Evolutionary conservation across 2,113 vertebrate genomes (phyloP), one percentile per base, ranked within the genome.

Genomic region (Oryzias melastigma): DNA sequence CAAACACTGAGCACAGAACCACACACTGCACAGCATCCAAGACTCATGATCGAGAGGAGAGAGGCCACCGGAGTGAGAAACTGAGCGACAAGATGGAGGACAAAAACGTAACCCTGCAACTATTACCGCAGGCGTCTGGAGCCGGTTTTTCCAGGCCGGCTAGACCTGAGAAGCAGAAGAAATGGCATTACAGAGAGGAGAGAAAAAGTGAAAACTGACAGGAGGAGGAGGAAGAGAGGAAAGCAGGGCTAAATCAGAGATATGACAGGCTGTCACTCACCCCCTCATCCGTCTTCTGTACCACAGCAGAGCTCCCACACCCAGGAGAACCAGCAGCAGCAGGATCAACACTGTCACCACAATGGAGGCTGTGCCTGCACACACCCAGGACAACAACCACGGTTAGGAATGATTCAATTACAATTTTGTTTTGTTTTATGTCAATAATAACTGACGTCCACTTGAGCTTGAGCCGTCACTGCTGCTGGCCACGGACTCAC

Each of bases 241-340:
- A 5, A 22, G 44, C 17, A 46, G 52, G 55, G 16, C 44, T 7
- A 22, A 13, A 16, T 15, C 14, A 44, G 76, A 59, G 64, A 71
- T 16, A 2, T 12, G 7, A 12, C 4, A 0, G 8, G 1, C 7
- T 41, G 35, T 52, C 7, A 74, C 95, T 94, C 82, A 98, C 96
- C 96, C 96, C 85, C 93, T 93, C 85, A 95, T 94, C 52, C 95
- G 87, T 61, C 85, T 93, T 58, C 93, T 93, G 81, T 98, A 98
- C 95, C 96, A 98, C 71, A 94, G 78, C n/a, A 95, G 83, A 0
- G 81, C 90, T 68, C 93, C 94, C 0, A 74, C 92, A 1, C 88
- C 80, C 73, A 95, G 80, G 1, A 97, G 86, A 48, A 94, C 25
- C 78, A 92, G 71, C 58, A 98, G 81, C 47, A 97, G 58, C 53